Evolutionary conservation across 30 jellyfish, hydroid and myxozoan genomes (phyloP), one percentile per base, ranked within the genome.

Genomic region (Aurelia sp.): DNA sequence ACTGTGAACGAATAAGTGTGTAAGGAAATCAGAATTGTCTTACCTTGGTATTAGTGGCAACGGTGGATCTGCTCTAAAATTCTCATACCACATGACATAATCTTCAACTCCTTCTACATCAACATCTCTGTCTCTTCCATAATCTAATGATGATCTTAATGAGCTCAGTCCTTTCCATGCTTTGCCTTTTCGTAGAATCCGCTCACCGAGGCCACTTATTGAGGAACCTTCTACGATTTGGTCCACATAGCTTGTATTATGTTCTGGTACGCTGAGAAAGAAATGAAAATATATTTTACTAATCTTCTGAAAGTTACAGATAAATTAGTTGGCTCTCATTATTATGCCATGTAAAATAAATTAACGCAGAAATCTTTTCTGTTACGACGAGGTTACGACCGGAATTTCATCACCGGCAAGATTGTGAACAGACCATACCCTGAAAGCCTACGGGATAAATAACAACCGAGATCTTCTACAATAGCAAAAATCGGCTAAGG

Each of bases 101-200:
- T 94, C 99, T 68, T 84, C 92, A 17, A 94, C 99, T 7, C 99
- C 99, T 66, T 94, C 99, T 18, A 94, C 99, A 66, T 94, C 99
- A 11, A 94, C 79, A 66, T 94, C 99, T 30, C 98, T 73, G 52
- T 94, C 99, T 16, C 96, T 62, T 4, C 96, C 99, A 76, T 88
- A 94, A 51, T 94, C 99, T 33, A 89, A 76, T 62, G 59, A 51
- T 20, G 96, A 58, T 37, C 63, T 88, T 4, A 65, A 23, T 31
- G 86, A 79, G 3, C 63, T 73, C 0, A 61, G 47, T 18, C 88
- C 64, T 73, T 82, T 89, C 11, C 69, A 52, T 72, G 77, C 37
- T 55, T 33, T 73, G 44, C 76, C 81, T n/a, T 82, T 73, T 66
- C 84, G 76, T 16, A 55, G 12, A 21, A 75, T 37, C 41, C 77